phyloP scores from a whole-genome alignment of 2,113 vertebrate genomes.

The Gorsachius goisagi region DNA sequence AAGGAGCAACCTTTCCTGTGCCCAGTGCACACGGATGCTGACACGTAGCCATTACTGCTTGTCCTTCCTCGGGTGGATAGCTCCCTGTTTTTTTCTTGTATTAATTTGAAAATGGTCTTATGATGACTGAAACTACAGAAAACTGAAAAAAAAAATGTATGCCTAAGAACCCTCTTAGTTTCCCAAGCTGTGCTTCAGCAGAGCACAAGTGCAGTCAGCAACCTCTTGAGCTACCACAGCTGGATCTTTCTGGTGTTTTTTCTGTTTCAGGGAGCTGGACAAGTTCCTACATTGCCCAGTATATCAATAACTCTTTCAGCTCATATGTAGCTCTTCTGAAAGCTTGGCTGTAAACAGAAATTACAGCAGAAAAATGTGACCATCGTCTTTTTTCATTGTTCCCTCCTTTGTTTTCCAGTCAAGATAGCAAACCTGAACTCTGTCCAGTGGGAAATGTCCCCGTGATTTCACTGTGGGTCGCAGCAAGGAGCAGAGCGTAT shows the following conservation, averaged over 20 bases:
- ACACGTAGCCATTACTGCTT: not conserved
- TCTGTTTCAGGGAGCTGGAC: not conserved
- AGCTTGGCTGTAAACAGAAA: not conserved
- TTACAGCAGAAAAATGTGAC: not conserved
- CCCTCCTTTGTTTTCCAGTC: not conserved
- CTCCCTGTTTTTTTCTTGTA: not conserved
- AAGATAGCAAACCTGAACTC: not conserved
- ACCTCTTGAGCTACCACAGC: not conserved
- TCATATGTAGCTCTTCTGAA: not conserved
- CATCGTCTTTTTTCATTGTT: not conserved
- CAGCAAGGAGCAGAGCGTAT: not conserved
- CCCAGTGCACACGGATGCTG: not conserved
- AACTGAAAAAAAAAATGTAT: not conserved
- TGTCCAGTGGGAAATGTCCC: not conserved
- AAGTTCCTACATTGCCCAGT: not conserved
- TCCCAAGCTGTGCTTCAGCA: not conserved
- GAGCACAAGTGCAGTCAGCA: accelerated
- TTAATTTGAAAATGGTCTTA: not conserved
- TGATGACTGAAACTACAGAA: not conserved
- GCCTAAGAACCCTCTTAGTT: not conserved
- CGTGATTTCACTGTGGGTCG: not conserved
- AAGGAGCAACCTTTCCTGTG: not conserved
- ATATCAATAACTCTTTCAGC: not conserved
- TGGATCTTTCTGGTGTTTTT: not conserved
- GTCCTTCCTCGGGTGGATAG: not conserved